Conservation (phyloP, 2,888 invertebrate genomes). For the Phrixothrix hirtus region DNA sequence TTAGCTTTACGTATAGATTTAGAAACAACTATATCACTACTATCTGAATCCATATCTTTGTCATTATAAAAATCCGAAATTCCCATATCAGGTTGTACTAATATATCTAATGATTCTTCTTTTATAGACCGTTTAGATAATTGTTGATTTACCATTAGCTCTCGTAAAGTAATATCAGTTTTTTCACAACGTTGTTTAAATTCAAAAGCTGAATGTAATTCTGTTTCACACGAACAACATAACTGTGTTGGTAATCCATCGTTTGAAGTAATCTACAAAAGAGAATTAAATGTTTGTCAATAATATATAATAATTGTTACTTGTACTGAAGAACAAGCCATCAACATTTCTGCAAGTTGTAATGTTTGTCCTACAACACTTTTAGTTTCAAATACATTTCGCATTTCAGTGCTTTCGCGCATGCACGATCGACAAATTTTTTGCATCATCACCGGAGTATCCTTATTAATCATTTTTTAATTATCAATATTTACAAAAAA, state of each 20-base stretch:
- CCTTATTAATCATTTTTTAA: constrained; percentile 26
- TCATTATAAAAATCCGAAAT: constrained; percentile 33
- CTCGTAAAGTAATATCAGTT: constrained; percentile 49
- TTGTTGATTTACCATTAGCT: constrained; percentile 33
- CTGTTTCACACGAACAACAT: constrained; percentile 50
- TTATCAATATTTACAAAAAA: not conserved
- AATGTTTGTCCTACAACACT: constrained; percentile 44
- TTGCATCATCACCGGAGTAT: constrained; percentile 46
- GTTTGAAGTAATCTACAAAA: constrained; percentile 45
- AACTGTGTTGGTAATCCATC: constrained; percentile 53
- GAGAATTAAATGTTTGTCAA: constrained; percentile 9
- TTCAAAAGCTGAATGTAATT: constrained; percentile 50
- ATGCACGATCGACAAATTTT: constrained; percentile 56
- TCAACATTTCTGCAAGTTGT: constrained; percentile 53
- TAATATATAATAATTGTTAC: too few relatives aligned
- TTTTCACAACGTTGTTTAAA: constrained; percentile 54
- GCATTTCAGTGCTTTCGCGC: constrained; percentile 50
- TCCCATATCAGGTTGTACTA: constrained; percentile 40
- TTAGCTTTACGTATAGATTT: constrained; percentile 36
- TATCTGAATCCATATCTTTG: constrained; percentile 36
- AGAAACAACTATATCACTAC: constrained; percentile 20
- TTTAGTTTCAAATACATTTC: constrained; percentile 51
- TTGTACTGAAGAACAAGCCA: constrained; percentile 53
- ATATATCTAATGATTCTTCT: constrained; percentile 37
- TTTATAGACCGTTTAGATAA: constrained; percentile 20